These are phyloP conservation scores for Porites evermanni DNA, from an alignment of 92 coral and sea anemone genomes.

Conservation along the genomic window DNA sequence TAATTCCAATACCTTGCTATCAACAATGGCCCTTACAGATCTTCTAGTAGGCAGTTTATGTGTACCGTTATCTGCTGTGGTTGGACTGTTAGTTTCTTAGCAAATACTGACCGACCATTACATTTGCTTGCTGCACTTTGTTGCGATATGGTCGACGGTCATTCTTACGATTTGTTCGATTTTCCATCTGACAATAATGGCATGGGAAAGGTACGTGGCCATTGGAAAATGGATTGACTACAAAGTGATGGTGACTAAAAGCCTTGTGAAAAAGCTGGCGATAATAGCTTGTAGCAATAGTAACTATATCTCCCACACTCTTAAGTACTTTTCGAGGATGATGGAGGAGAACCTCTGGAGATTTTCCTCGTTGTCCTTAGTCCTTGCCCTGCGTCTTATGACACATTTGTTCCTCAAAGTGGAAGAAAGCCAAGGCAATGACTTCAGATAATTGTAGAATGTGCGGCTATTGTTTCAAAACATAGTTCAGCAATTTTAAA, in stretches of 20 bases:
- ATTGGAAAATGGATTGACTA: neutral
- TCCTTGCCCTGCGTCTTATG: neutral
- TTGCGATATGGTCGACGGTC: too few relatives aligned
- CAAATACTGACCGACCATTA: neutral
- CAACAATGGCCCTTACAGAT: constrained; percentile 18
- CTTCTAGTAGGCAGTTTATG: neutral
- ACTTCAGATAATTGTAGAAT: too few relatives aligned
- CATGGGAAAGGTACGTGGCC: constrained; percentile 16
- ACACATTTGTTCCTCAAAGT: too few relatives aligned
- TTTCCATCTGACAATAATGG: constrained; percentile 13
- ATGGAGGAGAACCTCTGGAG: too few relatives aligned
- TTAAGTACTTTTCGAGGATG: neutral
- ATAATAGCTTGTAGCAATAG: neutral
- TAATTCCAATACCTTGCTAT: neutral
- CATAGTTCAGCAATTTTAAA: too few relatives aligned
- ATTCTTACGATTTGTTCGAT: neutral
- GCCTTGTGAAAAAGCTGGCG: neutral
- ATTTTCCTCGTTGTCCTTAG: too few relatives aligned
- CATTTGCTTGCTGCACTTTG: neutral
- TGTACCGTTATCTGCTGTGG: neutral
- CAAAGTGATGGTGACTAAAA: neutral
- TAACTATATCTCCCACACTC: neutral
- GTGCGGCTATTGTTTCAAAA: too few relatives aligned
- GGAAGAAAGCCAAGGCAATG: too few relatives aligned
- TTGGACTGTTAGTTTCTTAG: neutral